Conservation (phyloP, 2,888 invertebrate species). For the Perizoma flavofasciatum region DNA sequence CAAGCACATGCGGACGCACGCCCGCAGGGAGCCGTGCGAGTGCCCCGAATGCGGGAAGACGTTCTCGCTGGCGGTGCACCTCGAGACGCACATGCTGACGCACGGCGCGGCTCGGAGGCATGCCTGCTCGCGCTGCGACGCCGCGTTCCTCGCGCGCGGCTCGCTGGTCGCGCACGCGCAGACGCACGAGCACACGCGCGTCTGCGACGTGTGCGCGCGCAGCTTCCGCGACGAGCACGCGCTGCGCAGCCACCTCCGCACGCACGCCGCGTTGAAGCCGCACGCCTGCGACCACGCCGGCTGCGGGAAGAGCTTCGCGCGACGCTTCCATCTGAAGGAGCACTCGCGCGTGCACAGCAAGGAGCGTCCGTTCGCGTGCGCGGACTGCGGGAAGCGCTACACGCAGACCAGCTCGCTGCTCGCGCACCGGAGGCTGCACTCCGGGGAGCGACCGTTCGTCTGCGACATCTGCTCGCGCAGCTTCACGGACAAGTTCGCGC, state of each 20-base stretch:
- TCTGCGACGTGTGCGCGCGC: slow-evolving; percentile 17
- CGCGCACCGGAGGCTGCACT: slow-evolving; percentile 2
- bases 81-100: too few species aligned
- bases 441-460: slow-evolving; percentile 1
- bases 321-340: slow-evolving; percentile 5
- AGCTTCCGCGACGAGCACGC: slow-evolving; percentile 5
- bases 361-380: slow-evolving; percentile 6
- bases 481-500: slow-evolving; percentile 11
- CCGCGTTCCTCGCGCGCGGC: neutral
- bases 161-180: neutral
- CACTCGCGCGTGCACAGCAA: slow-evolving; percentile 9
- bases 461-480: slow-evolving; percentile 18
- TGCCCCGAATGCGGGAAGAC: too few species aligned
- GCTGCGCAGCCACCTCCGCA: slow-evolving; percentile 1
- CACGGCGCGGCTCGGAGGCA: too few species aligned
- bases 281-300: neutral
- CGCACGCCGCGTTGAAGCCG: neutral
- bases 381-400: slow-evolving; percentile 8
- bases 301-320: slow-evolving; percentile 10
- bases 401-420: slow-evolving; percentile 7
- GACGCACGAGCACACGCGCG: neutral
- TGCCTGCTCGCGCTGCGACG: too few species aligned
- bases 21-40: too few species aligned
- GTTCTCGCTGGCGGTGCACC: too few species aligned
- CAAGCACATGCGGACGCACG: too few species aligned